Conservation (phyloP, 2,113 vertebrate genomes). For the Apaloderma vittatum region DNA sequence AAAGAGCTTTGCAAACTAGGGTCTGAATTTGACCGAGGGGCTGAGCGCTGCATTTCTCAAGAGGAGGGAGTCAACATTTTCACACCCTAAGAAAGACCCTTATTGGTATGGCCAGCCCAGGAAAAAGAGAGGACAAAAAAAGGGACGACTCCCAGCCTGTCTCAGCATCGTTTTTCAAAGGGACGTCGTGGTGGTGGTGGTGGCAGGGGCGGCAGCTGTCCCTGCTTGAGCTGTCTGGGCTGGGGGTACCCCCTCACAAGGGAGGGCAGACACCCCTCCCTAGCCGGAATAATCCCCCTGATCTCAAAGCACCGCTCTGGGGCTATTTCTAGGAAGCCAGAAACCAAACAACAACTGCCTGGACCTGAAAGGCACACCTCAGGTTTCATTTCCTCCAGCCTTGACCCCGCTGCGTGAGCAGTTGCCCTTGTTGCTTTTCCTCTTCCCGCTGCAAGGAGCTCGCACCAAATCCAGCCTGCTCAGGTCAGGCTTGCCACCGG, state of each 20-base stretch:
- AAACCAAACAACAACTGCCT: slow-evolving; percentile 37
- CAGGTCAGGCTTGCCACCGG: neutral
- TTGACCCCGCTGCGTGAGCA: accelerated
- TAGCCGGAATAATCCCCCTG: neutral
- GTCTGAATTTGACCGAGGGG: accelerated
- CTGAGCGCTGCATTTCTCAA: neutral
- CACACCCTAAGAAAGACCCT: neutral
- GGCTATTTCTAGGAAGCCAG: neutral
- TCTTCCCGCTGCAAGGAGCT: accelerated
- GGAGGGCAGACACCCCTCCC: neutral
- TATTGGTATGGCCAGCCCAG: neutral
- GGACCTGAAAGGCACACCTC: neutral
- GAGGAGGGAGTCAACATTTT: neutral
- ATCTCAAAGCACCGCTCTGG: neutral
- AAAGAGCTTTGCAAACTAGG: neutral
- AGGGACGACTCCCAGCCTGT: neutral
- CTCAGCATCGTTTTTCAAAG: neutral
- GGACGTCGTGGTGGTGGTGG: accelerated
- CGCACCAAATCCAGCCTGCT: neutral
- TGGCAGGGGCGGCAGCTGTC: neutral
- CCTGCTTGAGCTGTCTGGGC: neutral
- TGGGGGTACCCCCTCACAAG: neutral
- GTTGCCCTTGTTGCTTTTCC: neutral
- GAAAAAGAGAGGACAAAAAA: accelerated
- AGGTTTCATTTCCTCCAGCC: neutral